Evolutionary conservation across 2,888 invertebrate species (phyloP).

Genomic region (Corbicula japonica): DNA sequence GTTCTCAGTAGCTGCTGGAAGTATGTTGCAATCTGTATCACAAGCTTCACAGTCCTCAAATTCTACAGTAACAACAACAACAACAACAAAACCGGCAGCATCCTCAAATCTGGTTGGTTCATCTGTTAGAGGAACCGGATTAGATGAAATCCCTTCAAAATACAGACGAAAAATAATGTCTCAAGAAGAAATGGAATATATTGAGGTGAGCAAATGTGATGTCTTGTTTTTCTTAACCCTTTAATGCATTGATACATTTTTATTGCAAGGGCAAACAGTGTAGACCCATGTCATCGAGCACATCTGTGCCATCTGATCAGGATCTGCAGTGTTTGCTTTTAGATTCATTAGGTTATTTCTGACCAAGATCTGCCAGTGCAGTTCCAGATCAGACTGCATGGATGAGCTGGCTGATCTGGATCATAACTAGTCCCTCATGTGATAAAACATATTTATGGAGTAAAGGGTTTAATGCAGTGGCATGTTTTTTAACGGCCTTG

Average conservation of each 20-base stretch:
- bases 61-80: background rate
- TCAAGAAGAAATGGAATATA: constrained; percentile 31
- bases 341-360: background rate
- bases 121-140: constrained; percentile 11
- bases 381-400: no score
- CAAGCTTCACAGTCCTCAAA: background rate
- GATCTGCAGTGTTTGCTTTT: background rate
- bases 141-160: constrained; percentile 16
- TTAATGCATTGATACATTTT: background rate
- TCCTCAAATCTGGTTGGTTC: no score
- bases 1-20: constrained; percentile 14
- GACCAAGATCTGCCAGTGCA: background rate
- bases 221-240: background rate
- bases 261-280: background rate
- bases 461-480: no score
- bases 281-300: background rate
- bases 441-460: no score
- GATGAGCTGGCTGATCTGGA: no score
- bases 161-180: constrained; percentile 20
- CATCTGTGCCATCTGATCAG: background rate
- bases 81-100: background rate
- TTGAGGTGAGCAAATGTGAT: constrained; percentile 25
- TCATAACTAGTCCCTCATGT: no score
- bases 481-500: no score
- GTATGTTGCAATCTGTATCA: background rate